A percentile compares a stretch with the other conserved stretches of the same genome.
Evolutionary conservation across 2,888 invertebrate genomes (phyloP).

Genomic region (Drosophila mercatorum): DNA sequence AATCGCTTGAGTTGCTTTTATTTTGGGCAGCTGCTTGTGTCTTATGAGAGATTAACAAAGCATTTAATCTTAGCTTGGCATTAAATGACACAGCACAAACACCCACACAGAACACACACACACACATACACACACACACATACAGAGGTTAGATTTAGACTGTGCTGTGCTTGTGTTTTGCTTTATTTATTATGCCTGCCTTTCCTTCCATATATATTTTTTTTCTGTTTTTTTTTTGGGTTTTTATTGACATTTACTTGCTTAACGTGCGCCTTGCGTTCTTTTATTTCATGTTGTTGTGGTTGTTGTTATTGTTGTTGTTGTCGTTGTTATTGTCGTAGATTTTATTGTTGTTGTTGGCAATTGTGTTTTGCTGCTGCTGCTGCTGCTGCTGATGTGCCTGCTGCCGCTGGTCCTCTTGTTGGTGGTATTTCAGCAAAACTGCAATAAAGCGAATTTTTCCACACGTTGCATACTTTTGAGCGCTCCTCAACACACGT

Average conservation of each 20-base stretch:
- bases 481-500: slow-evolving; percentile 56
- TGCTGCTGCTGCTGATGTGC: slow-evolving; percentile 13
- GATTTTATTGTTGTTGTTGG: slow-evolving; percentile 39
- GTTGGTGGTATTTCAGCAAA: slow-evolving; percentile 54
- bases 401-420: slow-evolving; percentile 29
- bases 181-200: slow-evolving; percentile 43
- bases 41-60: slow-evolving; percentile 70
- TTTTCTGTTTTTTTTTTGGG: slow-evolving; percentile 10
- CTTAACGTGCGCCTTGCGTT: slow-evolving; percentile 53
- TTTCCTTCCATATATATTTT: slow-evolving; percentile 7
- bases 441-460: slow-evolving; percentile 74
- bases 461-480: slow-evolving; percentile 72
- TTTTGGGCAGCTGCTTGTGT: slow-evolving; percentile 45
- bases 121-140: slow-evolving; percentile 19
- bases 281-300: slow-evolving; percentile 20
- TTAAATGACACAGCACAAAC: slow-evolving; percentile 50
- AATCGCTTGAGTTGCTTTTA: slow-evolving; percentile 49
- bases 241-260: slow-evolving; percentile 77
- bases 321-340: slow-evolving; percentile 39
- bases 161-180: slow-evolving; percentile 36
- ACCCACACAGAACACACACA: slow-evolving; percentile 14
- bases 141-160: slow-evolving; percentile 29
- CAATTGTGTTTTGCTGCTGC: slow-evolving; percentile 35
- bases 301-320: slow-evolving; percentile 26
- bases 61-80: slow-evolving; percentile 72